phyloP scores from a whole-genome alignment of 2,113 vertebrate species.

The Notechis scutatus region DNA sequence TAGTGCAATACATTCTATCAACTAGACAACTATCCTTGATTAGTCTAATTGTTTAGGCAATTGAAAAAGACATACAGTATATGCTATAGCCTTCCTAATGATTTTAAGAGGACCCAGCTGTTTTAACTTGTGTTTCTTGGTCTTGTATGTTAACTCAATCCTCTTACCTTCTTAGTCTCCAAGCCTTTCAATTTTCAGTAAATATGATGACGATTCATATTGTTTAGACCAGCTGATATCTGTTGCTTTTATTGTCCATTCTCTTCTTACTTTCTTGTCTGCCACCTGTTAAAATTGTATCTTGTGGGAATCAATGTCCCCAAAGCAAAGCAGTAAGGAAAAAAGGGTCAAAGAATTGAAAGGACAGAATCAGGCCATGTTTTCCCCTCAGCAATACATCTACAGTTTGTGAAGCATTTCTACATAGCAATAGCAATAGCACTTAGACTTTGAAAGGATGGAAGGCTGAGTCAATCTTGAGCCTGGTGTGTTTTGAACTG shows the following conservation, averaged over 20 bases:
- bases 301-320: neutral
- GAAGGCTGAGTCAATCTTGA: no score
- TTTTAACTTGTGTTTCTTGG: neutral
- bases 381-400: neutral
- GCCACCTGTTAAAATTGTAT: neutral
- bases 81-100: neutral
- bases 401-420: neutral
- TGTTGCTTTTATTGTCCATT: neutral
- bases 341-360: neutral
- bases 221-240: neutral
- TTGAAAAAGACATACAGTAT: neutral
- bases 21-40: neutral
- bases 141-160: neutral
- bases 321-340: neutral
- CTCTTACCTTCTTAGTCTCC: neutral
- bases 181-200: neutral
- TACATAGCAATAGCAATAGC: no score
- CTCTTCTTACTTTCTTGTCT: neutral
- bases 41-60: neutral
- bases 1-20: neutral
- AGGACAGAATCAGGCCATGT: neutral
- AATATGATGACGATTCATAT: neutral
- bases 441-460: no score
- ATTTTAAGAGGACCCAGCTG: neutral
- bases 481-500: no score